Conservation (phyloP, 2,113 vertebrate species). For the western clawed frog (Xenopus tropicalis) region DNA sequence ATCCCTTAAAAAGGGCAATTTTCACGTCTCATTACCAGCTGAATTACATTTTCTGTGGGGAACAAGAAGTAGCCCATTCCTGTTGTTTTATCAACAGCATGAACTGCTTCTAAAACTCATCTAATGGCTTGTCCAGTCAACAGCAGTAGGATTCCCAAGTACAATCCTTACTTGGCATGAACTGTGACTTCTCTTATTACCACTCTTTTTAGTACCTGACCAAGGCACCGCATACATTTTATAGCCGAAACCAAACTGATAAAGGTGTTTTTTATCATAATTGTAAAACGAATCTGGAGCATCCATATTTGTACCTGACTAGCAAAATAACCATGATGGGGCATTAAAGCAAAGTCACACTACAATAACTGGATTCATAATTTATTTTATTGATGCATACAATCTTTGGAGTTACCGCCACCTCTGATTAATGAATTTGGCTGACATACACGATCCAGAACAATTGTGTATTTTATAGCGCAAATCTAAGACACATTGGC, state of each 20-base stretch:
- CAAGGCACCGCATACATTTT: background rate
- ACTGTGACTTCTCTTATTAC: background rate
- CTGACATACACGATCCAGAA: too few relatives aligned
- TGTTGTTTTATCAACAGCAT: slow-evolving; percentile 45
- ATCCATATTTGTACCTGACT: background rate
- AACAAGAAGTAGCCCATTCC: slow-evolving; percentile 28
- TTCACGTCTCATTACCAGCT: slow-evolving; percentile 51
- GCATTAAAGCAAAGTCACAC: too few relatives aligned
- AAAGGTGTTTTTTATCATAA: too few relatives aligned
- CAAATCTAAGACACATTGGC: too few relatives aligned
- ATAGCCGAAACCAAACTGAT: too few relatives aligned
- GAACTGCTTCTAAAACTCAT: slow-evolving; percentile 41
- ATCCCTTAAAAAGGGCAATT: slow-evolving; percentile 57
- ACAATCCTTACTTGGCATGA: background rate
- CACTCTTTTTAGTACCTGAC: background rate
- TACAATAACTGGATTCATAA: too few relatives aligned
- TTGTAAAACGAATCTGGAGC: background rate
- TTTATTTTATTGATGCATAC: too few relatives aligned
- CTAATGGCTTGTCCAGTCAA: slow-evolving; percentile 27
- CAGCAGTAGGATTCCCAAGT: slow-evolving; percentile 8
- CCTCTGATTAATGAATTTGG: too few relatives aligned
- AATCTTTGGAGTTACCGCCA: too few relatives aligned
- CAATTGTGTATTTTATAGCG: too few relatives aligned
- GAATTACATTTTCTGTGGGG: slow-evolving; percentile 43
- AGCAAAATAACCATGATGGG: background rate